Conservation (phyloP, 2,797 vertebrate genomes). For the Hippocampus kuda region DNA sequence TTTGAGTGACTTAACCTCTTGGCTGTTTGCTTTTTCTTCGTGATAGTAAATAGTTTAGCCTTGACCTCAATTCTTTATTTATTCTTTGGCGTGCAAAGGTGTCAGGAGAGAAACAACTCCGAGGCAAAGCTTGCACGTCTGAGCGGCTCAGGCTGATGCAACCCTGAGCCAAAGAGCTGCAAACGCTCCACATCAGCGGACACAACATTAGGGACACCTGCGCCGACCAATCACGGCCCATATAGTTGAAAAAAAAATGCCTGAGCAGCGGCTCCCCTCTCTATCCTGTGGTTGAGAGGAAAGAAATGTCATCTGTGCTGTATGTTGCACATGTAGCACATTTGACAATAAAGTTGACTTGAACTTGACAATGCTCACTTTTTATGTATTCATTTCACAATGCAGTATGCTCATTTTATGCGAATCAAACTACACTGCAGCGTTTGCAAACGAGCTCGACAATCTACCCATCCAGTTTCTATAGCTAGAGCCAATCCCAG, state of each 20-base stretch:
- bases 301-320: no score
- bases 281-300: no score
- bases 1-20: background rate
- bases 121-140: background rate
- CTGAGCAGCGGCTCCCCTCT: no score
- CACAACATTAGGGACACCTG: constrained; percentile 3
- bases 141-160: constrained; percentile 4
- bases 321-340: no score
- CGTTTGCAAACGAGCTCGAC: no score
- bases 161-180: constrained; percentile 5
- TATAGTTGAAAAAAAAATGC: no score
- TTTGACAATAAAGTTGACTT: no score
- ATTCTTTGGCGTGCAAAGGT: background rate
- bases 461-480: no score
- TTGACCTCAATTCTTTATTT: constrained; percentile 1
- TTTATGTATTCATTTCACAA: background rate
- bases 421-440: no score
- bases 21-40: background rate
- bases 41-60: background rate
- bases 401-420: background rate
- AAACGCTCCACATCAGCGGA: background rate
- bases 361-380: no score
- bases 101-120: background rate
- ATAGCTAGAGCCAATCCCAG: no score
- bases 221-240: background rate